phyloP scores from a whole-genome alignment of 2,888 invertebrate species.

The Drosophila melanosoma region DNA sequence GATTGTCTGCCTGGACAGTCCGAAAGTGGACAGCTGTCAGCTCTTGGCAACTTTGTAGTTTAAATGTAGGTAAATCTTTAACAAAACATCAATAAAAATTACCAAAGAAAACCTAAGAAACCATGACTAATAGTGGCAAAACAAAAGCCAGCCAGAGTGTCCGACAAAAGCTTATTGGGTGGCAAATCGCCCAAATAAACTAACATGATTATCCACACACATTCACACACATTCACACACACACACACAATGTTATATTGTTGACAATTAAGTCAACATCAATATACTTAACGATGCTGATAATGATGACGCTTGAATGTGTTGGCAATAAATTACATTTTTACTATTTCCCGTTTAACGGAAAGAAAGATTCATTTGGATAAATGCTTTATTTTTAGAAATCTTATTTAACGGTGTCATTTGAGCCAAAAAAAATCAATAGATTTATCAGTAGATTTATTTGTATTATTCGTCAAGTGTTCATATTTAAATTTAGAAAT shows the following conservation, averaged over 20 bases:
- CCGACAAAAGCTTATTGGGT: slow-evolving; percentile 68
- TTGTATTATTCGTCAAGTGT: neutral
- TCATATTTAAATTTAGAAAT: neutral
- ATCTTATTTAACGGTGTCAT: neutral
- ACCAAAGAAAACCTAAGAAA: slow-evolving; percentile 40
- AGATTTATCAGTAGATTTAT: neutral
- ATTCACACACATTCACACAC: slow-evolving; percentile 13
- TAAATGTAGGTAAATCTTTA: slow-evolving; percentile 54
- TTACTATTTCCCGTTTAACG: slow-evolving; percentile 24
- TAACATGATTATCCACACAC: slow-evolving; percentile 3
- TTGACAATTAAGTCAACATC: slow-evolving; percentile 67
- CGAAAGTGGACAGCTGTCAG: slow-evolving; percentile 53
- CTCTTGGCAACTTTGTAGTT: slow-evolving; percentile 56
- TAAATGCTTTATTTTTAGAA: slow-evolving; percentile 4
- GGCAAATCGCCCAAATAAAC: slow-evolving; percentile 41
- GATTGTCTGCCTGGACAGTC: slow-evolving; percentile 19
- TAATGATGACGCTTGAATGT: slow-evolving; percentile 48
- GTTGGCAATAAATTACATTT: slow-evolving; percentile 35
- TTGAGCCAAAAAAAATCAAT: neutral
- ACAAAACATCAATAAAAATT: slow-evolving; percentile 33
- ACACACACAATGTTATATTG: slow-evolving; percentile 30
- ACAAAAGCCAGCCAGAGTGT: slow-evolving; percentile 69
- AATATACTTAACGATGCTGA: slow-evolving; percentile 40
- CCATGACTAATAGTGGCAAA: slow-evolving; percentile 75
- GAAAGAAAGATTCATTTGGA: slow-evolving; percentile 35